These are phyloP conservation scores for Aelia acuminata DNA, from an alignment of 2,888 invertebrate species.

Conservation along the genomic window DNA sequence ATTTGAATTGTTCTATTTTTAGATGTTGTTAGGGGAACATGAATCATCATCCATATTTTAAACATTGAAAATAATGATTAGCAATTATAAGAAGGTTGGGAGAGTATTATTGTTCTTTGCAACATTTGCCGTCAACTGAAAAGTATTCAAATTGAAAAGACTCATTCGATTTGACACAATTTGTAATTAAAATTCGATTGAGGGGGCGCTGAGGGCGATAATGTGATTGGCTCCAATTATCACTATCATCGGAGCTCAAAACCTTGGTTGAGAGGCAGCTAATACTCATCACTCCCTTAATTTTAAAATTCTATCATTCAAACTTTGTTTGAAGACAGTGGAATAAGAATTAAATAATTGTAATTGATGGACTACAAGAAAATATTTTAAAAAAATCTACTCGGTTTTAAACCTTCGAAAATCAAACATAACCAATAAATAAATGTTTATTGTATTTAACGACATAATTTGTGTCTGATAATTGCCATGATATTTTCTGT, in stretches of 20 bases:
- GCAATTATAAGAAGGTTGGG: background rate
- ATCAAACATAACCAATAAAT: too few relatives aligned
- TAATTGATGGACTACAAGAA: too few relatives aligned
- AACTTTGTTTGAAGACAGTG: background rate
- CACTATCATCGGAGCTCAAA: conserved; percentile 13
- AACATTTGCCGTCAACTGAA: background rate
- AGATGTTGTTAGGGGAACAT: too few relatives aligned
- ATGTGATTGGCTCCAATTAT: background rate
- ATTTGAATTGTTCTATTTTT: too few relatives aligned
- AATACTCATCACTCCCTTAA: background rate
- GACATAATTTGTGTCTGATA: too few relatives aligned
- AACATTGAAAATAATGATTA: background rate
- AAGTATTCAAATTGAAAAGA: background rate
- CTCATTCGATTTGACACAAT: background rate
- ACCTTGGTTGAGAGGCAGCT: background rate
- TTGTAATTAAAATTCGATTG: conserved; percentile 21
- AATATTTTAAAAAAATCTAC: too few relatives aligned
- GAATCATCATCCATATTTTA: background rate
- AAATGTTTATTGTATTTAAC: too few relatives aligned
- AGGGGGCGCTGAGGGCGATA: background rate
- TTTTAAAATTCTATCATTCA: background rate
- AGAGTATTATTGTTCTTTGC: background rate
- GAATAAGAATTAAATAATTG: too few relatives aligned
- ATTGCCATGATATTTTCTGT: too few relatives aligned
- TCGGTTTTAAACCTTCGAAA: too few relatives aligned